Evolutionary conservation across 2,888 invertebrate genomes (phyloP), one percentile per base, ranked within the genome.

Genomic region (Embidobia sp.): DNA sequence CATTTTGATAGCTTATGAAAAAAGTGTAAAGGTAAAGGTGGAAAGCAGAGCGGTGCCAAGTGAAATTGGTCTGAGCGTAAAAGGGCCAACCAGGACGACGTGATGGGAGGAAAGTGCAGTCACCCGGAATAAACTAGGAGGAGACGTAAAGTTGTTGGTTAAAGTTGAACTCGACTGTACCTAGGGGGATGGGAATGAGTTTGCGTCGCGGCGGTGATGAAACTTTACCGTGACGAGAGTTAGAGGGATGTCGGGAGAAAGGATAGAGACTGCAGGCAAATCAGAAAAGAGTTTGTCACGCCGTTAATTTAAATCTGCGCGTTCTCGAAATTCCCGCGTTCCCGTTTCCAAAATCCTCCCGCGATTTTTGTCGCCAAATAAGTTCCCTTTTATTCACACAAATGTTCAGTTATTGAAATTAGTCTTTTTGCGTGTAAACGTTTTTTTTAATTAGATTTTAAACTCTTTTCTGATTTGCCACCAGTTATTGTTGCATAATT

Each of bases 81-180:
- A 80, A 76, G 80, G 82, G 76, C 79, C 79, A 81, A 79, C 79
- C 82, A 72, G 82, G 81, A 75, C 81, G 82, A 80, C 73, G 80
- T 80, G 87, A 87, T 84, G 85, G 88, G 85, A 85, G 85, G 87
- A 88, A 86, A 87, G 86, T 86, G 87, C 87, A 87, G 87, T 87
- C 87, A 87, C 86, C 79, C 87, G 86, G 88, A 89, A 88, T 89
- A 89, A 89, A 88, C 88, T 88, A 88, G 88, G 85, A 87, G 87
- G 84, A 87, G 87, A 87, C 84, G 85, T 81, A 86, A 88, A 89
- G 87, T 88, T 88, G 87, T 88, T 85, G 88, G 85, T 87, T 85
- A 85, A 87, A 88, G 88, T 88, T 88, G 84, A 84, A 83, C 79
- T 81, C 75, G 53, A 77, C 46, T 55, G 49, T 37, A 70, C 64